These are phyloP conservation scores for Forbesichthys papilliferus DNA, from an alignment of 2,113 vertebrate genomes.

Conservation along the genomic window DNA sequence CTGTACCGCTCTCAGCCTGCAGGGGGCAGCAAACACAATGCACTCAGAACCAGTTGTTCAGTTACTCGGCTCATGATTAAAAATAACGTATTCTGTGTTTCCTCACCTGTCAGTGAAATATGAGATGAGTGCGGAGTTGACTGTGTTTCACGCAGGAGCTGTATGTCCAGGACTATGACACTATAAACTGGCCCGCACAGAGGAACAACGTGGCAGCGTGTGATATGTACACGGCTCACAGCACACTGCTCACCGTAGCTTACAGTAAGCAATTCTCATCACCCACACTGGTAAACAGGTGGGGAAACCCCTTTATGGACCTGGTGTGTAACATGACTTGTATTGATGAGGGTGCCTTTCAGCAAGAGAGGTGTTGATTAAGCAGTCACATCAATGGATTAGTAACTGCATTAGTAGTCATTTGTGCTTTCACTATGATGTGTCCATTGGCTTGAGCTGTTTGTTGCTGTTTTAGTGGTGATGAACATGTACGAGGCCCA, in stretches of 20 bases:
- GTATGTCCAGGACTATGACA: conserved; percentile 86
- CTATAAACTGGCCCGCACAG: conserved; percentile 91
- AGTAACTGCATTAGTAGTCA: too few species aligned
- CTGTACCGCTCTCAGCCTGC: conserved; percentile 11
- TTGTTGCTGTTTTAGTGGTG: conserved; percentile 68
- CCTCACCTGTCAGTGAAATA: too few species aligned
- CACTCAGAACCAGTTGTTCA: not conserved
- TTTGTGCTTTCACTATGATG: not conserved
- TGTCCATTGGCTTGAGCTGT: not conserved
- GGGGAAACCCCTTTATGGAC: too few species aligned
- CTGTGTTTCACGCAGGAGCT: conserved; percentile 80
- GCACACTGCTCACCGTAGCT: conserved; percentile 77
- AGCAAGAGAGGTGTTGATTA: too few species aligned
- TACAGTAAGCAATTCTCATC: conserved; percentile 74
- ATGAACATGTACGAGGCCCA: conserved; percentile 88
- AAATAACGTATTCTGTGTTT: too few species aligned
- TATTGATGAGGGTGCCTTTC: too few species aligned
- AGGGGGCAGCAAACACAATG: conserved; percentile 26
- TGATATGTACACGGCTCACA: conserved; percentile 91
- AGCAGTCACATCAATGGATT: too few species aligned
- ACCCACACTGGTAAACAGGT: too few species aligned
- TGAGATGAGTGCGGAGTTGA: not conserved
- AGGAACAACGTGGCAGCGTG: conserved; percentile 83
- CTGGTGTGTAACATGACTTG: too few species aligned
- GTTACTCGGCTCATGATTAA: too few species aligned